These are phyloP conservation scores for Parotia lawesii DNA, from an alignment of 2,113 vertebrate species.

Conservation along the genomic window DNA sequence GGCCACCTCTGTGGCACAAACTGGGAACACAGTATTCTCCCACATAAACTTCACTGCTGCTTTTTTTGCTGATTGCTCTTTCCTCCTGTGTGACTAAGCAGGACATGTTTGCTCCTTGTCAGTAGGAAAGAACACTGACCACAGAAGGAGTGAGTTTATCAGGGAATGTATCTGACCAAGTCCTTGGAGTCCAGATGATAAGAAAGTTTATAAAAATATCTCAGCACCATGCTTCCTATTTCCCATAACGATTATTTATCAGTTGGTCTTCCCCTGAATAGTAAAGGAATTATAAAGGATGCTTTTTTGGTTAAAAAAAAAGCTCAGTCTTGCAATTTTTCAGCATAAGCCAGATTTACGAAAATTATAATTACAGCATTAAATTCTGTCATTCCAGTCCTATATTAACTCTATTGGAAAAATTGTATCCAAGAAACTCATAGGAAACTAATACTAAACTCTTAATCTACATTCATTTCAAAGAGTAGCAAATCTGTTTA, in stretches of 20 bases:
- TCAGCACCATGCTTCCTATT: background rate
- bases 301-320: background rate
- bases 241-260: background rate
- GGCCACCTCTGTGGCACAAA: rapidly evolving
- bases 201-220: background rate
- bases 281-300: background rate
- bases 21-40: background rate
- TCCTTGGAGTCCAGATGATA: background rate
- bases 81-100: background rate
- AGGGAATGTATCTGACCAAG: background rate
- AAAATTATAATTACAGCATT: conserved; percentile 21
- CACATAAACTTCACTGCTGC: background rate
- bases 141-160: background rate
- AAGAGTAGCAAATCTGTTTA: background rate
- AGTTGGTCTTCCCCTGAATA: background rate
- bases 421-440: background rate
- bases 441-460: background rate
- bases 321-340: background rate
- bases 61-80: background rate
- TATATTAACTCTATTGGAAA: conserved; percentile 13
- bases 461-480: background rate
- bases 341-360: background rate
- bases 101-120: background rate
- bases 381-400: background rate
- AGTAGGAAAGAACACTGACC: background rate